Evolutionary conservation across 2,113 vertebrate species (phyloP), one percentile per base, ranked within the genome.

Genomic region (Xiphias gladius): DNA sequence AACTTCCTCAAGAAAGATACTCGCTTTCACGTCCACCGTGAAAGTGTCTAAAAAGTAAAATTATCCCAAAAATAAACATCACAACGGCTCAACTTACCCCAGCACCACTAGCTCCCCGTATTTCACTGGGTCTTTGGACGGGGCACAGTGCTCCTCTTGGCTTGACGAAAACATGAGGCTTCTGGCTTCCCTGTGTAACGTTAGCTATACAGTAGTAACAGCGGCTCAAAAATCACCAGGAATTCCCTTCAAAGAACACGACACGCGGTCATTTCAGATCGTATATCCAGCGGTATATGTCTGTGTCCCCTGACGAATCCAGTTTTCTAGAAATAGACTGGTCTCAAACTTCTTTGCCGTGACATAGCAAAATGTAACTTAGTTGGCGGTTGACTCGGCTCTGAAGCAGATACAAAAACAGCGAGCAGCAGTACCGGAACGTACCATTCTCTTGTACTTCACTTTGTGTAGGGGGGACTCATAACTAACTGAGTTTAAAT

Each of bases 61-160:
- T 3, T 3, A 43, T 2, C 41, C 8, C 2, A n/a, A 20, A 4
- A 48, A 75, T 3, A 17, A 16, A 22, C 11, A 26, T 5, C 1
- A 13, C 9, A 10, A n/a, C 7, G 16, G 37, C 1, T 61, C 2
- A 24, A 96, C 97, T 98, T 89, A 99, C 97, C 97, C 97, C 86
- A 98, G 91, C 7, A 99, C 97, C 88, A 99, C 96, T 90, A 98
- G 95, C 92, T 99, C 97, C 76, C 97, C 97, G 93, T 98, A 99
- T 90, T 98, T 97, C 76, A 97, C 95, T 20, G 97, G 96, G 92
- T 99, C 97, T 95, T 98, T 98, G 82, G 94, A 96, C 67, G 96
- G 97, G 93, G 96, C 95, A 94, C 97, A 96, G 94, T 95, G 96
- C 91, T 98, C 97, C 94, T 98, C 97, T 84, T 97, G 97, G 92